phyloP scores from a whole-genome alignment of 2,888 invertebrate genomes.

The Branchipolynoe longqiensis region DNA sequence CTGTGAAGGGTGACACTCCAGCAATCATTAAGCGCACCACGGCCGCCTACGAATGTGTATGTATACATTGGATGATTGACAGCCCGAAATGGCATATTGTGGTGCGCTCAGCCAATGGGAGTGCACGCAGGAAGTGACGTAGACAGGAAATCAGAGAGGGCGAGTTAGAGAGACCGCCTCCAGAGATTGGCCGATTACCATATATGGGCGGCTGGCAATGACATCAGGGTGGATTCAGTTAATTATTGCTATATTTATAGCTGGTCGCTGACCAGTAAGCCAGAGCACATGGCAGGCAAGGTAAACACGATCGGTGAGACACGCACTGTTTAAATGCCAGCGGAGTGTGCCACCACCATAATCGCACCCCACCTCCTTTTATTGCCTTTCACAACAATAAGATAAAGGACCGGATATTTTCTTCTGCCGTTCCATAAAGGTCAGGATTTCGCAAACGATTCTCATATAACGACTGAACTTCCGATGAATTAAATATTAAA shows the following conservation, averaged over 20 bases:
- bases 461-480: not conserved
- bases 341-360: no score
- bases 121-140: constrained; percentile 19
- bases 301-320: constrained; percentile 10
- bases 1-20: constrained; percentile 14
- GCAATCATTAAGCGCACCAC: constrained; percentile 36
- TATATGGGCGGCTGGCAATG: constrained; percentile 49
- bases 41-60: constrained; percentile 48
- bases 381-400: constrained; percentile 32
- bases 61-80: constrained; percentile 55
- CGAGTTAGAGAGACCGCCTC: not conserved
- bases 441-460: constrained; percentile 7
- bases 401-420: constrained; percentile 8
- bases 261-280: constrained; percentile 3
- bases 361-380: constrained; percentile 9
- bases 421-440: not conserved
- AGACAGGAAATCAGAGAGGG: constrained; percentile 53
- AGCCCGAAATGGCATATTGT: constrained; percentile 39
- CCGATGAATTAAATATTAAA: not conserved
- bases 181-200: constrained; percentile 44
- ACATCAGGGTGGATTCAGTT: constrained; percentile 15
- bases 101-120: constrained; percentile 48
- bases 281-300: constrained; percentile 28
- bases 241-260: constrained; percentile 49
- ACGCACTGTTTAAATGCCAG: constrained; percentile 16